A percentile compares a stretch with the other conserved stretches of the same genome.
These are phyloP conservation scores for Ispidina picta DNA, from an alignment of 2,797 vertebrate genomes.

Conservation along the genomic window DNA sequence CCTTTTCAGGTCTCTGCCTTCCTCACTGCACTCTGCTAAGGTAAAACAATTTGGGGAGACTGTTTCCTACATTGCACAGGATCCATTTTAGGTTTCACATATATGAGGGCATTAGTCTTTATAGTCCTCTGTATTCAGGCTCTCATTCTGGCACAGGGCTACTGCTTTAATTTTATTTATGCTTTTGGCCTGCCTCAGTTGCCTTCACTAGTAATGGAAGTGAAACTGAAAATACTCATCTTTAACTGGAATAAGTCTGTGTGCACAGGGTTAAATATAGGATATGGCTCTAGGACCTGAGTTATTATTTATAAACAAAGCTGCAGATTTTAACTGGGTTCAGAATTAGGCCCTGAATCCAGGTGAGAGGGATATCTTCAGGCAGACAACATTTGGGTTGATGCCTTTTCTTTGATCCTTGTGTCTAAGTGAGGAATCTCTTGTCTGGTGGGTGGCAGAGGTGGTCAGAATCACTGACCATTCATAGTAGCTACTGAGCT, in stretches of 20 bases:
- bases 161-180: not conserved
- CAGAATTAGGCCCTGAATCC: not conserved
- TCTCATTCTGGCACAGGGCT: not conserved
- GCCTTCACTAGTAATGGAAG: not conserved
- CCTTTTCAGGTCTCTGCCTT: not conserved
- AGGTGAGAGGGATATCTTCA: not conserved
- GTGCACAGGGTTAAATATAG: not conserved
- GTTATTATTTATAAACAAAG: not conserved
- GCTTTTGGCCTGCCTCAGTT: not conserved
- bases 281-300: not conserved
- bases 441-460: not conserved
- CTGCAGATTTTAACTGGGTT: not conserved
- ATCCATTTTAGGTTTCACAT: not conserved
- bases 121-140: not conserved
- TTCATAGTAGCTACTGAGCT: not conserved
- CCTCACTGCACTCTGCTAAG: not conserved
- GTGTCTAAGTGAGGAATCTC: not conserved
- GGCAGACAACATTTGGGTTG: fast-evolving
- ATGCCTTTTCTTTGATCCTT: not conserved
- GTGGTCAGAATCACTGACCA: not conserved
- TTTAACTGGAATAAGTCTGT: not conserved
- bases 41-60: not conserved
- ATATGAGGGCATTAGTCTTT: not conserved
- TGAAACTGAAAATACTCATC: not conserved
- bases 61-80: not conserved